Base-by-base conservation (phyloP, 1,140 invertebrate genomes). In the Prorops nasuta region DNA sequence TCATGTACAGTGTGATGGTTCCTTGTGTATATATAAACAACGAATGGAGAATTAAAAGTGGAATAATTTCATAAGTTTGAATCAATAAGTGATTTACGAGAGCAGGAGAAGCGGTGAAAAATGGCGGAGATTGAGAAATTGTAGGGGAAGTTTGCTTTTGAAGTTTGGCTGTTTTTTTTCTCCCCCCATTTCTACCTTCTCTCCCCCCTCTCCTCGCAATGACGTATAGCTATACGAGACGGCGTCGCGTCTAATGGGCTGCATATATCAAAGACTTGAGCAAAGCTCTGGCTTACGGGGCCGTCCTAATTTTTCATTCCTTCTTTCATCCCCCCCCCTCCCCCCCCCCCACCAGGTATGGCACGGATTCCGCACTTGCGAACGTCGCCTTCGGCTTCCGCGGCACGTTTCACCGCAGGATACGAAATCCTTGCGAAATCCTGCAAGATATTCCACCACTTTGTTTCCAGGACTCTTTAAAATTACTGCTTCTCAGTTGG, bases 221-320 rank as follows among this genome's bases (percentile, higher is more conserved):
- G 35, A 24, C 18, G 17, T 32, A 22, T 19, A 28, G 10, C 50
- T 24, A 15, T 17, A 15, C 14, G 15, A n/a, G 9, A 4, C 9
- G 34, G 16, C 3, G 44, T 17, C 38, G 31, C 20, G n/a, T n/a
- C 31, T 52, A 52, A 52, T 52, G 50, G 50, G 18, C 21, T 41
- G 50, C 44, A 52, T 52, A 52, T 24, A 51, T 51, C 49, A 51
- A 38, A 28, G 6, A 28, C 24, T 28, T 6, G 24, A 24, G n/a
- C 16, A 32, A 41, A 47, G 43, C 49, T 45, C 28, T 28, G 19
- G 43, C 37, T 45, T 40, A 40, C 36, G 22, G 18, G 43, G 10
- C 42, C 10, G 18, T 4, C 21, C 47, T 49, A 54, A 41, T 50
- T 50, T 49, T 50, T 44, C 48, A 50, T 47, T 9, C 16, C 43